phyloP scores from a whole-genome alignment of 2,113 vertebrate species.

The Phrynocephalus versicolor region DNA sequence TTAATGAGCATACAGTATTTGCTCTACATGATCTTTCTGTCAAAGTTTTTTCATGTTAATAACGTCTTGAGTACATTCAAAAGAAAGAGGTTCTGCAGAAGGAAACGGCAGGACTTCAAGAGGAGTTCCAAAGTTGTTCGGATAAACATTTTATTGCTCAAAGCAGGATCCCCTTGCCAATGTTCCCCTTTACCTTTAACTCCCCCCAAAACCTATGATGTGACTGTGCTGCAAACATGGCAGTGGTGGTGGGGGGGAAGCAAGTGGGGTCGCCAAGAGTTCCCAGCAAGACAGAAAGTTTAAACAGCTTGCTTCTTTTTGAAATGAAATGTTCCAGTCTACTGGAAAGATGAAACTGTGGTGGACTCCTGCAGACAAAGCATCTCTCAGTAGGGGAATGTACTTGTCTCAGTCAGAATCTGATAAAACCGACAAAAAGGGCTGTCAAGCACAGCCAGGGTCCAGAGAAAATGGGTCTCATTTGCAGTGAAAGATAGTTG shows the following conservation, averaged over 20 bases:
- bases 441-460: neutral
- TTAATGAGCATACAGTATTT: neutral
- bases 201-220: neutral
- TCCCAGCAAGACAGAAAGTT: slow-evolving; percentile 5
- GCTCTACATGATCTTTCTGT: no score
- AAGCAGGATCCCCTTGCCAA: neutral
- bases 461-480: neutral
- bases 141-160: slow-evolving; percentile 9
- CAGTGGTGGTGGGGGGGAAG: neutral
- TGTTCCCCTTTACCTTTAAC: slow-evolving; percentile 1
- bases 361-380: neutral
- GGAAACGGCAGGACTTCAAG: slow-evolving; percentile 19
- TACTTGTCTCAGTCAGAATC: slow-evolving; percentile 1
- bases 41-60: no score
- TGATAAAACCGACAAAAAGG: neutral
- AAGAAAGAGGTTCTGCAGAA: slow-evolving; percentile 27
- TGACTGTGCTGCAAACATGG: neutral
- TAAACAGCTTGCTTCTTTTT: slow-evolving; percentile 22
- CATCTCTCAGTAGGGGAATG: neutral
- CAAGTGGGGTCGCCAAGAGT: neutral
- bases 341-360: neutral
- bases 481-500: neutral
- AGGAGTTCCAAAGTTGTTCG: slow-evolving; percentile 38
- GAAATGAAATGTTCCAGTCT: neutral
- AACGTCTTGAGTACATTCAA: no score